These are phyloP conservation scores for Misgurnus anguillicaudatus DNA, from an alignment of 2,113 vertebrate species.

Conservation along the genomic window DNA sequence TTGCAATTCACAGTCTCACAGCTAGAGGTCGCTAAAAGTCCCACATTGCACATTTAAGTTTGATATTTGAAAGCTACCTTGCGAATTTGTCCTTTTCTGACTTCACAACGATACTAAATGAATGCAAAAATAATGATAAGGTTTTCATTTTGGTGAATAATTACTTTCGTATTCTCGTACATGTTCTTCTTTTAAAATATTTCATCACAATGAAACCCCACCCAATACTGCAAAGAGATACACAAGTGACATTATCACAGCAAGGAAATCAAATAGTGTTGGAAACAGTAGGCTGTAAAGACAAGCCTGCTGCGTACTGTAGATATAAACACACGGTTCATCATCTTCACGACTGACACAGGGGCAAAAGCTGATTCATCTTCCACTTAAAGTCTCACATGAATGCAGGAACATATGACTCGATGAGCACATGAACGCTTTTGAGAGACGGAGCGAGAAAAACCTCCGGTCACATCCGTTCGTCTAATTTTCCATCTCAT, in stretches of 20 bases:
- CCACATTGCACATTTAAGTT: no score
- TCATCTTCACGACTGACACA: constrained; percentile 4
- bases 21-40: no score
- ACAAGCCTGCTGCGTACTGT: neutral
- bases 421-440: constrained; percentile 7
- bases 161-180: no score
- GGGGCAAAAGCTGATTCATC: constrained; percentile 30
- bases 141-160: no score
- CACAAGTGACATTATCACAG: neutral
- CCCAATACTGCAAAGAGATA: neutral
- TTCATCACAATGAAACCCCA: no score
- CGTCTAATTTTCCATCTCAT: constrained; percentile 39
- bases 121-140: no score
- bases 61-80: no score
- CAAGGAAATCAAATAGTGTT: neutral
- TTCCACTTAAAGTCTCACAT: constrained; percentile 26
- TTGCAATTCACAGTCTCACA: no score
- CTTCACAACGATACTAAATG: no score
- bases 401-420: constrained; percentile 27
- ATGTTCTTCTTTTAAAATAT: no score
- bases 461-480: constrained; percentile 17
- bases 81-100: no score
- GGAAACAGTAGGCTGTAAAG: constrained; percentile 4
- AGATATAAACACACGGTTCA: neutral
- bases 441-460: constrained; percentile 13